phyloP scores from a whole-genome alignment of 2,797 vertebrate genomes.

The Gymnocypris eckloni region DNA sequence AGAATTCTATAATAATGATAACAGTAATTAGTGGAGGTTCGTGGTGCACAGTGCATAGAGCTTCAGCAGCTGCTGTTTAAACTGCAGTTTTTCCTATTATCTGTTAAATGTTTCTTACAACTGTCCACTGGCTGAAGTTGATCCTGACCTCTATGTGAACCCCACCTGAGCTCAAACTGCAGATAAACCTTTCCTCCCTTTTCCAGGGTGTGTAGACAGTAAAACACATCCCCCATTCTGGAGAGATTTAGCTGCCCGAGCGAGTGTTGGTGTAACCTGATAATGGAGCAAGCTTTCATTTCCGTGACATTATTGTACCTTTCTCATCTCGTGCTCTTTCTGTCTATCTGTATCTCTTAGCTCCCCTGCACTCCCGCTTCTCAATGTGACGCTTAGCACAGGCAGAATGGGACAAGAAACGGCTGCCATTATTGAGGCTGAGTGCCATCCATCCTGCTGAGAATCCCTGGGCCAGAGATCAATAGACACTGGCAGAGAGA shows the following conservation, averaged over 20 bases:
- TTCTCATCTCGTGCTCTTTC: conserved; percentile 22
- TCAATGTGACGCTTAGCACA: conserved; percentile 53
- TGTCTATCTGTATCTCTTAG: conserved; percentile 31
- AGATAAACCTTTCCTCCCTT: conserved; percentile 46
- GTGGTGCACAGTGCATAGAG: neutral
- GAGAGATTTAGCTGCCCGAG: conserved; percentile 56
- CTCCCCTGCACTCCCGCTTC: neutral
- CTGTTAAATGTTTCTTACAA: neutral
- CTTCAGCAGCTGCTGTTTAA: neutral
- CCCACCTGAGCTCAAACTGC: conserved; percentile 24
- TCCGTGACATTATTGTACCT: conserved; percentile 38
- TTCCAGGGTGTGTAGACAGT: conserved; percentile 28
- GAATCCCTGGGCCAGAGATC: conserved; percentile 84
- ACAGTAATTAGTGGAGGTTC: neutral
- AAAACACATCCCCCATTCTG: conserved; percentile 44
- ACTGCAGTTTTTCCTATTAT: neutral
- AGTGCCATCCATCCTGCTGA: conserved; percentile 82
- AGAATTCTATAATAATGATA: neutral
- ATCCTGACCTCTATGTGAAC: conserved; percentile 55
- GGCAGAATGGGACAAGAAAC: conserved; percentile 55
- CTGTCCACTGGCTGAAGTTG: neutral
- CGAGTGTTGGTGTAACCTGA: conserved; percentile 46
- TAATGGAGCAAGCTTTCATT: conserved; percentile 57
- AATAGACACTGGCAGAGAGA: conserved; percentile 76
- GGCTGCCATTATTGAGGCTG: conserved; percentile 59